phyloP scores from a whole-genome alignment of 1,140 invertebrate genomes.

The Tribolium madens region DNA sequence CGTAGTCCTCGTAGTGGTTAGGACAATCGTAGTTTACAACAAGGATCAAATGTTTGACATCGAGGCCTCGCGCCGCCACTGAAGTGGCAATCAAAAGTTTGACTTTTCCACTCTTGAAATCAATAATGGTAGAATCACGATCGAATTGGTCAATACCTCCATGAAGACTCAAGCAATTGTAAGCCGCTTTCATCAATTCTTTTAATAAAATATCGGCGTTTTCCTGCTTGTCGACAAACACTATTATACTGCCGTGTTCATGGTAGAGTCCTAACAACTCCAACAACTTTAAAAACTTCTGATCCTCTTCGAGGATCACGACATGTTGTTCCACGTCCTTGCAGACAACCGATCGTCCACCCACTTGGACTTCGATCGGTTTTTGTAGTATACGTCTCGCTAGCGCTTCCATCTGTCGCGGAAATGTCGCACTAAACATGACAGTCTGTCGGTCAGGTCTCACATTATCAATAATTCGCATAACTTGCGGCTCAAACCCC shows the following conservation, averaged over 20 bases:
- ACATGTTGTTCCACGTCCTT: constrained; percentile 98
- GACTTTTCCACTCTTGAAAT: constrained; percentile 96
- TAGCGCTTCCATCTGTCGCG: constrained; percentile 98
- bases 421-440: constrained; percentile 99
- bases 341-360: constrained; percentile 96
- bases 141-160: constrained; percentile 99
- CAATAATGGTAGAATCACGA: constrained; percentile 96
- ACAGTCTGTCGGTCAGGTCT: constrained; percentile 98
- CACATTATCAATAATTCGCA: constrained; percentile 97
- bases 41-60: constrained; percentile 97
- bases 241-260: constrained; percentile 92
- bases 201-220: constrained; percentile 95
- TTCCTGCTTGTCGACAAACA: constrained; percentile 99
- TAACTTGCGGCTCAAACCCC: constrained; percentile 99
- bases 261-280: constrained; percentile 96
- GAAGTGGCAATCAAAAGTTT: constrained; percentile 92
- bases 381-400: constrained; percentile 93
- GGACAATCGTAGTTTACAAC: constrained; percentile 99
- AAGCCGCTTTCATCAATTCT: constrained; percentile 96
- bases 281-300: constrained; percentile 97
- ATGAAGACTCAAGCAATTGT: constrained; percentile 96
- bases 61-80: constrained; percentile 95
- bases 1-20: constrained; percentile 99
- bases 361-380: constrained; percentile 98
- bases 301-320: constrained; percentile 93